Evolutionary conservation across 2,797 vertebrate species (phyloP).

Genomic region (Ammospiza maritima): DNA sequence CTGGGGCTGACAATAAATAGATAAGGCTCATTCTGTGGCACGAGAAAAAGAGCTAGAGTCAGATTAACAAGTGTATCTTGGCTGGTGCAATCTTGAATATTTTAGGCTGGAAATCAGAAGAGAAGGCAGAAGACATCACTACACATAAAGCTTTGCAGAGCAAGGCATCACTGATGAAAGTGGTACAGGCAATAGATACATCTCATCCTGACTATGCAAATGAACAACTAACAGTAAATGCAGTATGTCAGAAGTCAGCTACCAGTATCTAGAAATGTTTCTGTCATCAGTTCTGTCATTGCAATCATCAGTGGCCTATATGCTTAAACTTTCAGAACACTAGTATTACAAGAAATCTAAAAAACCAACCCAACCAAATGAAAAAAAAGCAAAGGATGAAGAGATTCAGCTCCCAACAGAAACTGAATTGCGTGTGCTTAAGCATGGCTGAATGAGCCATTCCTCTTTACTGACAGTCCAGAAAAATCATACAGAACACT

Average conservation of each 20-base stretch:
- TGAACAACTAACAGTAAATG: not conserved
- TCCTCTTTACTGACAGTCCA: not conserved
- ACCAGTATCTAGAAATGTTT: not conserved
- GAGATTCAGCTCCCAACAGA: not conserved
- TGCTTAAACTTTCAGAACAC: not conserved
- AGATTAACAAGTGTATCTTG: not conserved
- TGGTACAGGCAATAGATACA: not conserved
- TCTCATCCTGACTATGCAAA: not conserved
- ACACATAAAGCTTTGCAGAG: not conserved
- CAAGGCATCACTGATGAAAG: not conserved
- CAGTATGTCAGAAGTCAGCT: not conserved
- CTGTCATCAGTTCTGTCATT: not conserved
- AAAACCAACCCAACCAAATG: not conserved
- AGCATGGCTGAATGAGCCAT: not conserved
- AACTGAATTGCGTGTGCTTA: not conserved
- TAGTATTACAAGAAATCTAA: not conserved
- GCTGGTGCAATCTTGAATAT: not conserved
- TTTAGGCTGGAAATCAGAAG: not conserved
- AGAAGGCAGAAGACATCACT: not conserved
- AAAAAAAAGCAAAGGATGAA: not conserved
- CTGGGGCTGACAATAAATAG: not conserved
- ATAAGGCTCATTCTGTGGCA: not conserved
- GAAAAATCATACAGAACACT: not conserved
- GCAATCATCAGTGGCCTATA: not conserved
- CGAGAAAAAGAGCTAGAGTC: not conserved